Percentiles rank a stretch among this genome's conserved stretches.
phyloP scores from a whole-genome alignment of 2,797 vertebrate genomes.

The Tapera naevia region DNA sequence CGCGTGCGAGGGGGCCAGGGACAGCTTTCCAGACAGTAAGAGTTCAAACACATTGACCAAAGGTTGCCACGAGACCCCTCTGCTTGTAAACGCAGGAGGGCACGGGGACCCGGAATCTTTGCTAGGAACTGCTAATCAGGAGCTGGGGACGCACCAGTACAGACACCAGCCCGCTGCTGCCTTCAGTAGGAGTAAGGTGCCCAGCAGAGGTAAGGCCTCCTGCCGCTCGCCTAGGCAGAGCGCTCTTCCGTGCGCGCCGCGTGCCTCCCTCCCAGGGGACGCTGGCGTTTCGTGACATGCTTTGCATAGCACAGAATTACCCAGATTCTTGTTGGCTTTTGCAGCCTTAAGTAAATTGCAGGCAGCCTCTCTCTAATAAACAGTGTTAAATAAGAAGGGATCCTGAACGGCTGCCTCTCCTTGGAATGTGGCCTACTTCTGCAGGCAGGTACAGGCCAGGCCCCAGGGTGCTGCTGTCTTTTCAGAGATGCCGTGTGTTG shows the following conservation, averaged over 20 bases:
- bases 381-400: not conserved
- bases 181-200: conserved; percentile 75
- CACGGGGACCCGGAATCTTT: conserved; percentile 86
- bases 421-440: not conserved
- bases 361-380: not conserved
- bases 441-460: not conserved
- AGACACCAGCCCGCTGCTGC: conserved; percentile 74
- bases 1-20: conserved; percentile 73
- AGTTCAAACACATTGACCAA: conserved; percentile 79
- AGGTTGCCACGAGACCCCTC: conserved; percentile 76
- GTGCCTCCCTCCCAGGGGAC: not conserved
- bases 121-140: conserved; percentile 82
- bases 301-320: not conserved
- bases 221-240: not conserved
- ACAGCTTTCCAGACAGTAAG: conserved; percentile 80
- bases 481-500: not conserved
- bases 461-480: not conserved
- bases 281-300: not conserved
- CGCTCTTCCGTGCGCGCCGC: rapidly evolving
- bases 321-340: not conserved
- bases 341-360: conserved; percentile 3
- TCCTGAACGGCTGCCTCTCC: not conserved
- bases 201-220: conserved; percentile 85
- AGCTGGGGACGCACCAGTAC: conserved; percentile 84
- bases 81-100: conserved; percentile 72